phyloP scores from a whole-genome alignment of 2,888 invertebrate genomes.

The Imbricaverruca yamaguchii region DNA sequence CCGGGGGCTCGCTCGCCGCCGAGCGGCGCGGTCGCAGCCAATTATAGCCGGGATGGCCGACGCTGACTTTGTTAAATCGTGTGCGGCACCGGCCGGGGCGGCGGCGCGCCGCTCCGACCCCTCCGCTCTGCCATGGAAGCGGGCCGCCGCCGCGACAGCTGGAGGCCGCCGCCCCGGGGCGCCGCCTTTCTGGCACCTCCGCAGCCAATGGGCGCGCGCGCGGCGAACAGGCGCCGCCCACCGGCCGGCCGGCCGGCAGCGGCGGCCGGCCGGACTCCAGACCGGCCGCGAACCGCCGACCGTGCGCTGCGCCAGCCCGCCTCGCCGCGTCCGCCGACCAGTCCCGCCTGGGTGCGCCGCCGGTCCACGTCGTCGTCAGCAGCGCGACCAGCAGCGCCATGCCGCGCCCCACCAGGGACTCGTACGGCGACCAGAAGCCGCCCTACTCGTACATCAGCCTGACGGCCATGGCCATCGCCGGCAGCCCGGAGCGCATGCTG shows the following conservation, averaged over 20 bases:
- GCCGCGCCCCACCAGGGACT: conserved; percentile 94
- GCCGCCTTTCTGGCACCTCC: neutral
- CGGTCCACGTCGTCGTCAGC: neutral
- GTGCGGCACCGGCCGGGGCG: neutral
- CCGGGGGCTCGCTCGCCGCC: neutral
- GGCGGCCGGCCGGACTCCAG: conserved; percentile 1
- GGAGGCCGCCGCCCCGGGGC: neutral
- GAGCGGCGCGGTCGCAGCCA: neutral
- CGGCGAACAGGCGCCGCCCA: neutral
- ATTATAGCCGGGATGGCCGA: neutral
- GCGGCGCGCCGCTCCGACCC: neutral
- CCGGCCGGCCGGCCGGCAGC: neutral
- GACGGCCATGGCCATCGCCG: conserved; percentile 99
- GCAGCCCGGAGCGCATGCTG: conserved; percentile 92
- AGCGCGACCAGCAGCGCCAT: conserved; percentile 46
- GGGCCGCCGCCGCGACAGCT: neutral
- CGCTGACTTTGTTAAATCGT: neutral
- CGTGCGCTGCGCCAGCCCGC: neutral
- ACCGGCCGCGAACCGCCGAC: neutral
- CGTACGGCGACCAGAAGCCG: conserved; percentile 97
- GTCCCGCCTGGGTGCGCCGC: neutral
- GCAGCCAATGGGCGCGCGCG: conserved; percentile 1
- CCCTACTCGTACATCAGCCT: conserved; percentile 98
- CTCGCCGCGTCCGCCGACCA: neutral
- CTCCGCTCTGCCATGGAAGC: neutral